Percentiles rank a stretch among this genome's conserved stretches.
These are phyloP conservation scores for Malaclemys terrapin DNA, from an alignment of 2,113 vertebrate species.

Conservation along the genomic window DNA sequence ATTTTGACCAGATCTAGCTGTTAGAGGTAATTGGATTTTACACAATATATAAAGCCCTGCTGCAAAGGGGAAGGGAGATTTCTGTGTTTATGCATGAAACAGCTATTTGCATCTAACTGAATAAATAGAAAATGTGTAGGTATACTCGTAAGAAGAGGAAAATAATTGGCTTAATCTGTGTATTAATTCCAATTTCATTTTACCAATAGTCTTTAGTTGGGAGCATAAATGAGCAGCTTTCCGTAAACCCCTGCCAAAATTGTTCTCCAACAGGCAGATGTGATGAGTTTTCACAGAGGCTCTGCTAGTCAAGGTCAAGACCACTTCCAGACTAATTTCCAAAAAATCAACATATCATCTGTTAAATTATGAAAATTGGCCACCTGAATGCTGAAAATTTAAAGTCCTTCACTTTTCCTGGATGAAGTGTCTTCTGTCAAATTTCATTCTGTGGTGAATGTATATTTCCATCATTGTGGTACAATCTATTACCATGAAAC, in stretches of 20 bases:
- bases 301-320: background rate
- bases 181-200: background rate
- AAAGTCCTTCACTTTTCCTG: background rate
- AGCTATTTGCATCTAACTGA: background rate
- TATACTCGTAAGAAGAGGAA: background rate
- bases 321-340: background rate
- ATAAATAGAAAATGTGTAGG: background rate
- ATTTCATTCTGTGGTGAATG: background rate
- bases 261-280: background rate
- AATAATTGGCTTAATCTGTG: background rate
- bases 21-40: background rate
- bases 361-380: conserved; percentile 8
- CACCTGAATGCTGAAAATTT: background rate
- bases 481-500: conserved; percentile 30
- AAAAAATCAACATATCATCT: background rate
- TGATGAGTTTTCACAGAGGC: background rate
- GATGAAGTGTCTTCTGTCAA: conserved; percentile 12
- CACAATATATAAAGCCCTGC: background rate
- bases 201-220: background rate
- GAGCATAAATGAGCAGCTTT: background rate
- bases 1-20: background rate
- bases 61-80: background rate
- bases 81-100: background rate
- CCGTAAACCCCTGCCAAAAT: background rate
- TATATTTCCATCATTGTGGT: background rate